Base-by-base conservation (phyloP, 2,113 vertebrate genomes). In the Passer domesticus region DNA sequence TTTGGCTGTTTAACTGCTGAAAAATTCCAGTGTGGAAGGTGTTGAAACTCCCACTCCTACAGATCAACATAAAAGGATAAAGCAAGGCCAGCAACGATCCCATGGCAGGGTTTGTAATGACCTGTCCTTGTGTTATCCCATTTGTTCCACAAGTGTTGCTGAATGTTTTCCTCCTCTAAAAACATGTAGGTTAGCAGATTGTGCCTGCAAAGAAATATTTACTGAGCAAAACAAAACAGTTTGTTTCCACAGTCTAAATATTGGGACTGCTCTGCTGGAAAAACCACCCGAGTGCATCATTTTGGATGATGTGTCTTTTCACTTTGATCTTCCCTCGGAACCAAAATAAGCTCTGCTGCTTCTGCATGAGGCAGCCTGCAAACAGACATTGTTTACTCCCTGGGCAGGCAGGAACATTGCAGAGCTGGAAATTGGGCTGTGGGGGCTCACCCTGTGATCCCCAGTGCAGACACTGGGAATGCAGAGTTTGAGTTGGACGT, bases 381-480 rank as follows among this genome's bases (percentile, higher is more conserved):
- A 78, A 24, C 64, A 80, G 78, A 31, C 33, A 9, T 8, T 56
- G 77, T 81, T 94, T 86, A 35, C 7, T 83, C 33, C 47, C 80
- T 70, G 81, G 69, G 75, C 83, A 63, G 67, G 59, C 67, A 39
- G 44, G 3, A 35, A 31, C 35, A 1, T 4, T 3, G 22, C 50
- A 49, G 11, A 15, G 76, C 70, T 68, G 53, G 9, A 2, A 20
- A 2, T 0, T 2, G 74, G 31, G 18, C 55, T 58, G 10, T 13
- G 46, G 62, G 63, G 59, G 5, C 24, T 27, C 15, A 1, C 0
- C 24, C 9, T 15, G 39, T 4, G 49, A 21, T 7, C 30, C 70
- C 5, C 30, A 4, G 11, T 0, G 0, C 2, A 12, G 46, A 2
- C 5, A 5, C 9, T 7, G 62, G 7, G 2, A 13, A 7, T 1